phyloP scores from a whole-genome alignment of 2,113 vertebrate genomes.

The Henicopernis longicauda region DNA sequence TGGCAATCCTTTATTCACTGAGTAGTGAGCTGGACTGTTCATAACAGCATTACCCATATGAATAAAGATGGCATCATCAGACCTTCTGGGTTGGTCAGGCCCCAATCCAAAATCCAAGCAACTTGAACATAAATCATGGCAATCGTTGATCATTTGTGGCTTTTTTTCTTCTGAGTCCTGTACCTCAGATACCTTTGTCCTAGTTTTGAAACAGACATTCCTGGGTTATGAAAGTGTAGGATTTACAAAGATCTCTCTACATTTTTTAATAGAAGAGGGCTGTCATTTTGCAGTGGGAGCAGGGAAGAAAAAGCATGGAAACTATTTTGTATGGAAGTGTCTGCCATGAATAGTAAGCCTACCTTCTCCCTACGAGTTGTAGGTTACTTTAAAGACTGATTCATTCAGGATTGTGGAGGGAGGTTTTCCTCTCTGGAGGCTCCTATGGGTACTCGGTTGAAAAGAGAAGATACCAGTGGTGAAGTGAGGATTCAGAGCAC shows the following conservation, averaged over 20 bases:
- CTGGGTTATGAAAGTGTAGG: background rate
- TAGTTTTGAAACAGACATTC: background rate
- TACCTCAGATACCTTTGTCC: background rate
- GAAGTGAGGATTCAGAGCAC: background rate
- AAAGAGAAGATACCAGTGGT: background rate
- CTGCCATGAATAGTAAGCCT: background rate
- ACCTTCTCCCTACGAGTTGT: background rate
- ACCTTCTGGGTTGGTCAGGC: background rate
- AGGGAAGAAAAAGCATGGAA: background rate
- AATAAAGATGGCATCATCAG: background rate
- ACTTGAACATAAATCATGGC: background rate
- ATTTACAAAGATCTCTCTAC: background rate
- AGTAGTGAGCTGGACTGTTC: background rate
- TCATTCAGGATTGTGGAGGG: background rate
- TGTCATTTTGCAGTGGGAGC: background rate
- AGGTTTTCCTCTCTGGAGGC: background rate
- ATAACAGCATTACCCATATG: background rate
- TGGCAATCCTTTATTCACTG: background rate
- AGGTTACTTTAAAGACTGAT: background rate
- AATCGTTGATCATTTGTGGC: background rate
- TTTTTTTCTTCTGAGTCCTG: background rate
- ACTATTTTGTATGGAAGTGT: background rate
- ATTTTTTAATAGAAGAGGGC: background rate
- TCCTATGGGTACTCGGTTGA: background rate
- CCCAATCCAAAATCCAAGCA: background rate